Evolutionary conservation across 2,888 invertebrate species (phyloP).

Genomic region (Eulithis testata): DNA sequence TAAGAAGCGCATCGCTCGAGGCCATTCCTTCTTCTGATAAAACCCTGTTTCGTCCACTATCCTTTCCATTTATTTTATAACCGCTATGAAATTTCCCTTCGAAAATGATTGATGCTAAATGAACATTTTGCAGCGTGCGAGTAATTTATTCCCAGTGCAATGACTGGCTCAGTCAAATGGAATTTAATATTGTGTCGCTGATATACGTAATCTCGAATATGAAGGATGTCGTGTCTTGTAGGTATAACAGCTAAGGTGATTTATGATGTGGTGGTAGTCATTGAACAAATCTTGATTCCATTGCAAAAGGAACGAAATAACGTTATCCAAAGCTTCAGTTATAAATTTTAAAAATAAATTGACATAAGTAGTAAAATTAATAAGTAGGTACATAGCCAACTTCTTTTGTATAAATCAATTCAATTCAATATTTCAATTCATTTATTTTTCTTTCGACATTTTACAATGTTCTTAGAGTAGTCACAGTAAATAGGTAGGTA

Average conservation of each 20-base stretch:
- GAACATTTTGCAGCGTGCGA: constrained; percentile 52
- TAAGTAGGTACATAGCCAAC: too few relatives aligned
- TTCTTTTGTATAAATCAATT: too few relatives aligned
- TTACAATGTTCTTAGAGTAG: too few relatives aligned
- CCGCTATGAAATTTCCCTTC: constrained; percentile 14
- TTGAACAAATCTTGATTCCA: background rate
- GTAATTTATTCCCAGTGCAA: constrained; percentile 64
- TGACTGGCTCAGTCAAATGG: constrained; percentile 52
- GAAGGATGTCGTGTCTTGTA: constrained; percentile 19
- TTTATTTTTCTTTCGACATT: too few relatives aligned
- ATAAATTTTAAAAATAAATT: too few relatives aligned
- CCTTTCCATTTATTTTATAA: constrained; percentile 59
- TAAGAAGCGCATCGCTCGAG: constrained; percentile 54
- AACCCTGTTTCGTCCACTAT: constrained; percentile 58
- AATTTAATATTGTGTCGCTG: constrained; percentile 67
- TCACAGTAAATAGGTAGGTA: too few relatives aligned
- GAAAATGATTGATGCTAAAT: constrained; percentile 57
- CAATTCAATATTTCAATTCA: too few relatives aligned
- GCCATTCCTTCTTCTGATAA: constrained; percentile 59
- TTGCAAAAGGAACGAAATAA: too few relatives aligned
- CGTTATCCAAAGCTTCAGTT: too few relatives aligned
- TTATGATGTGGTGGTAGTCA: constrained; percentile 6
- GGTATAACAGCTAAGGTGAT: constrained; percentile 1
- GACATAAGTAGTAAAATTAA: too few relatives aligned
- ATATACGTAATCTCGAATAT: constrained; percentile 48